Evolutionary conservation across 1,140 invertebrate genomes (phyloP).

Genomic region (Nasonia vitripennis): DNA sequence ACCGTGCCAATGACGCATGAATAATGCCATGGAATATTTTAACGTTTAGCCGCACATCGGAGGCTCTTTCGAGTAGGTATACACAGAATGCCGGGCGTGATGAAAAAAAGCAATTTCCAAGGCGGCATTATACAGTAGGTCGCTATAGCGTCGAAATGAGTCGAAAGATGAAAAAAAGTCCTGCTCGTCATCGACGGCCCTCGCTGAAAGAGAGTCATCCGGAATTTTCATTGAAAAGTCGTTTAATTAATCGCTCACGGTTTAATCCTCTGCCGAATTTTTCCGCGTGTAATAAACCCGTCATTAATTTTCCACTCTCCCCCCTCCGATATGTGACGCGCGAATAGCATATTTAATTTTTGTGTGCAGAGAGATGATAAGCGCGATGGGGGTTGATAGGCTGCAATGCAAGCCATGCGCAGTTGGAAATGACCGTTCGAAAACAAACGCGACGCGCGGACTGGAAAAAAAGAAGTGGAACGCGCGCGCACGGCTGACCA

Average conservation of each 20-base stretch:
- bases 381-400: no score
- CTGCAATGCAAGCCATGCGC: no score
- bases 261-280: neutral
- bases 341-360: neutral
- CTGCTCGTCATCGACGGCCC: neutral
- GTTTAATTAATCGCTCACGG: neutral
- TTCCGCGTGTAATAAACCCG: neutral
- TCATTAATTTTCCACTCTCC: neutral
- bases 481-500: neutral
- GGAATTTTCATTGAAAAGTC: neutral
- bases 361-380: neutral
- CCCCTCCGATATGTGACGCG: no score
- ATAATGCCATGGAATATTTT: no score
- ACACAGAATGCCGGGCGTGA: no score
- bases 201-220: neutral
- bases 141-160: no score
- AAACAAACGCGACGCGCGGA: neutral
- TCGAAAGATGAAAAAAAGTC: no score
- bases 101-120: no score
- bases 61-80: no score
- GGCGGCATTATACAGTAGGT: no score
- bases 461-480: neutral
- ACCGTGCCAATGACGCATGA: no score
- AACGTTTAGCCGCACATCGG: no score
- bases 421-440: neutral